A percentile compares a stretch with the other conserved stretches of the same genome.
These are phyloP conservation scores for Laticauda colubrina DNA, from an alignment of 2,113 vertebrate species.

Conservation along the genomic window DNA sequence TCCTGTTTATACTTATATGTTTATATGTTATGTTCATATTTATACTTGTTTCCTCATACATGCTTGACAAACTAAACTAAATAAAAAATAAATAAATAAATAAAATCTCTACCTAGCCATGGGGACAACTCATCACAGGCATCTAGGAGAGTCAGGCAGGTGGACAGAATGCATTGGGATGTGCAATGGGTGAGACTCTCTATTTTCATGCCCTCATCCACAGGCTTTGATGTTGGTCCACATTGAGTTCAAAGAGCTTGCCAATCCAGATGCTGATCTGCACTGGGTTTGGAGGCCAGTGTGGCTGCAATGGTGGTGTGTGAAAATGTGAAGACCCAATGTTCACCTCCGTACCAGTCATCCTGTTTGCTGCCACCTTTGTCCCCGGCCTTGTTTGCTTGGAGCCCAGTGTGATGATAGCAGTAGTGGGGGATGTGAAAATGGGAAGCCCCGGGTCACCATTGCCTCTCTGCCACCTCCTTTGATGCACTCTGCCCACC, in stretches of 20 bases:
- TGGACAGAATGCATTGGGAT: not conserved
- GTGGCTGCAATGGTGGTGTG: not conserved
- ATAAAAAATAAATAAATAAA: too few relatives aligned
- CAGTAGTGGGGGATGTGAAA: not conserved
- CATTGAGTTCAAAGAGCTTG: too few relatives aligned
- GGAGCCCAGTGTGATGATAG: not conserved
- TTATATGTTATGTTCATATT: too few relatives aligned
- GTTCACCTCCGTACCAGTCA: not conserved
- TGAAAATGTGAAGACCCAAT: not conserved
- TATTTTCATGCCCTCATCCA: too few relatives aligned
- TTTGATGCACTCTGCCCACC: too few relatives aligned
- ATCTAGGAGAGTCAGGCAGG: not conserved
- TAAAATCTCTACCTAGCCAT: not conserved
- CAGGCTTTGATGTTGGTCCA: too few relatives aligned
- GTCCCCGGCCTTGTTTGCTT: not conserved
- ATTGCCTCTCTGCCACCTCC: too few relatives aligned
- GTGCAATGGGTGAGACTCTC: too few relatives aligned
- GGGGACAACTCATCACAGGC: not conserved
- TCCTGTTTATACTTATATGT: too few relatives aligned
- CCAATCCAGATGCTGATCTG: not conserved
- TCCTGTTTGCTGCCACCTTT: not conserved
- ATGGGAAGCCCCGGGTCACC: not conserved
- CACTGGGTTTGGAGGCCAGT: not conserved
- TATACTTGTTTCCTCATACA: too few relatives aligned
- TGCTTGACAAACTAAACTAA: too few relatives aligned